These are phyloP conservation scores for Lagopus muta DNA, from an alignment of 2,113 vertebrate species.

Conservation along the genomic window DNA sequence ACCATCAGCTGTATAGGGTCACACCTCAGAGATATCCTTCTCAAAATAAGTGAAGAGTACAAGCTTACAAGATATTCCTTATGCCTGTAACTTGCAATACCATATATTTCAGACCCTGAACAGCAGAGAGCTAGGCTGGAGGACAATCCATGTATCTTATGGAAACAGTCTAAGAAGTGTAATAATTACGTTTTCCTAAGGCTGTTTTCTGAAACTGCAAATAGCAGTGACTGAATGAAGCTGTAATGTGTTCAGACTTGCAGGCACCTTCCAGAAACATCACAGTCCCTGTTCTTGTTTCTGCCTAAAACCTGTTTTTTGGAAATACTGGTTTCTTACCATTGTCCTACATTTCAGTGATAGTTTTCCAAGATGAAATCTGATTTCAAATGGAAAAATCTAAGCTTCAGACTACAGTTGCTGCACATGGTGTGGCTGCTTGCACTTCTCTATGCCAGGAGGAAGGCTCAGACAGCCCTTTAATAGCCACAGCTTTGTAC, in stretches of 20 bases:
- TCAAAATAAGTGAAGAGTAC: constrained; percentile 21
- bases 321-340: not conserved
- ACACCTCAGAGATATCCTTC: not conserved
- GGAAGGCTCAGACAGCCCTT: not conserved
- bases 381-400: not conserved
- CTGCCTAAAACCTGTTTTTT: not conserved
- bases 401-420: not conserved
- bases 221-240: constrained; percentile 23
- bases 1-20: not conserved
- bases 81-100: not conserved
- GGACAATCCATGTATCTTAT: not conserved
- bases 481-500: not conserved
- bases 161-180: not conserved
- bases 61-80: constrained; percentile 7
- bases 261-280: constrained; percentile 8
- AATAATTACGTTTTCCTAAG: constrained; percentile 38
- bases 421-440: not conserved
- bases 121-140: not conserved
- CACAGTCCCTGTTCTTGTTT: not conserved
- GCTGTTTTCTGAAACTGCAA: not conserved
- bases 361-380: not conserved
- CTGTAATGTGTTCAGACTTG: not conserved
- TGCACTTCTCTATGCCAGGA: not conserved
- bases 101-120: not conserved
- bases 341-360: not conserved